These are phyloP conservation scores for Drosophila subsilvestris DNA, from an alignment of 2,888 invertebrate species.

Conservation along the genomic window DNA sequence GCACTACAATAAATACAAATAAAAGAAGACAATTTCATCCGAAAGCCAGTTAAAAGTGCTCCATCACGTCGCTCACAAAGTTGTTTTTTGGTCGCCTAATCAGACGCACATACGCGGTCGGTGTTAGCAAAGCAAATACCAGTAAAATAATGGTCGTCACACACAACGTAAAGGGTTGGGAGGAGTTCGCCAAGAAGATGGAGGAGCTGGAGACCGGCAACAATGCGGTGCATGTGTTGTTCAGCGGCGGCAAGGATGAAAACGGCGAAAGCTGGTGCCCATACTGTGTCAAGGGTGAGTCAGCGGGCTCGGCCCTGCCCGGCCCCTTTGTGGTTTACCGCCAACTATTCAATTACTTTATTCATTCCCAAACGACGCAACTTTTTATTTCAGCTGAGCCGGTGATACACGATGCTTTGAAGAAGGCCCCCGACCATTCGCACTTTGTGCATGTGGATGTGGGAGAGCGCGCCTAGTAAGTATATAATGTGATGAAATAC, in stretches of 20 bases:
- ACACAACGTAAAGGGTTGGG: conserved; percentile 84
- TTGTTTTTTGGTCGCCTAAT: conserved; percentile 36
- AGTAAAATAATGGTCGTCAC: conserved; percentile 82
- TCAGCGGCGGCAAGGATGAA: conserved; percentile 84
- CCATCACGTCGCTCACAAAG: conserved; percentile 60
- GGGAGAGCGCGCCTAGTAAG: conserved; percentile 90
- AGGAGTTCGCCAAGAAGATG: conserved; percentile 83
- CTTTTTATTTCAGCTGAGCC: conserved; percentile 88
- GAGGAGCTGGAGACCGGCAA: conserved; percentile 81
- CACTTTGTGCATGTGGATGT: conserved; percentile 91
- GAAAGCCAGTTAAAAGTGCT: conserved; percentile 50
- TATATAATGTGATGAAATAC: conserved; percentile 64
- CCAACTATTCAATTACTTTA: background rate
- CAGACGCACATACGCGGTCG: conserved; percentile 61
- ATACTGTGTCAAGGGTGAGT: conserved; percentile 92
- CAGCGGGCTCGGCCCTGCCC: background rate
- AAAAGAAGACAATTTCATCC: conserved; percentile 3
- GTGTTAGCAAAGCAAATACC: conserved; percentile 34
- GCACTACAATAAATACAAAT: conserved; percentile 10
- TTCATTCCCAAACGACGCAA: background rate
- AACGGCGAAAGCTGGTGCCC: conserved; percentile 94
- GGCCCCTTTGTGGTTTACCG: conserved; percentile 20
- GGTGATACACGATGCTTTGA: conserved; percentile 88
- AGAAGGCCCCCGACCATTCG: conserved; percentile 86
- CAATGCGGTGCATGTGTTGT: conserved; percentile 82